Base-by-base conservation (phyloP, 2,888 invertebrate genomes). In the Pterostichus niger region DNA sequence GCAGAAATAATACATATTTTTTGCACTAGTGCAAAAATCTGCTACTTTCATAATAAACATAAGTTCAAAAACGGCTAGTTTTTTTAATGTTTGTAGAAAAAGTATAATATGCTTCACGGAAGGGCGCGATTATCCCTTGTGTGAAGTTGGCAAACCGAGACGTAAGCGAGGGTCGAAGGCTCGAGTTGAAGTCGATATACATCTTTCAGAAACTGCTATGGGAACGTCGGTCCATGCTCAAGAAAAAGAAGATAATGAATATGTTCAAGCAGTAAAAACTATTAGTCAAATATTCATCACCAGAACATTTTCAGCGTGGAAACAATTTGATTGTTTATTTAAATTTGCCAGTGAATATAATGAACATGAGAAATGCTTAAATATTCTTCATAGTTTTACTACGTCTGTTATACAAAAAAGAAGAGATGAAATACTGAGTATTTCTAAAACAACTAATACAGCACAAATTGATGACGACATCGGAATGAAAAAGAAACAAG, bases 201-300 rank as follows among this genome's bases (percentile, higher is more conserved):
- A n/a, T n/a, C 24, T 89, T 91, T 80, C 90, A 95, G 96, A 97
- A 90, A 94, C 96, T 7, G 95, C 97, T 6, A 97, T 97, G 97
- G 97, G 96, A 0, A 92, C 93, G 6, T 92, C 92, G 35, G 90
- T 96, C 0, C 91, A 95, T 87, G 95, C 96, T 0, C 96, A 97
- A 88, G 90, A 90, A 9, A 91, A 94, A 87, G 90, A 91, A 5
- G 92, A 95, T 84, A 94, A 95, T 0, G 92, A 93, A 85, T 96
- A 96, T 87, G 95, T 96, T 0, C 90, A 91, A 86, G 94, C 95
- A 6, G 94, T 96, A 49, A 93, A 94, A 89, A 92, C 91, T 79
- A 87, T 89, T 86, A 87, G 87, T 75, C 84, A 87, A 64, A 86
- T 89, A n/a, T 85, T 88, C 0, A 85, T 88, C 5, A 86, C 86